Evolutionary conservation across 2,888 invertebrate species (phyloP).

Genomic region (Zygothrica quintamaculata): DNA sequence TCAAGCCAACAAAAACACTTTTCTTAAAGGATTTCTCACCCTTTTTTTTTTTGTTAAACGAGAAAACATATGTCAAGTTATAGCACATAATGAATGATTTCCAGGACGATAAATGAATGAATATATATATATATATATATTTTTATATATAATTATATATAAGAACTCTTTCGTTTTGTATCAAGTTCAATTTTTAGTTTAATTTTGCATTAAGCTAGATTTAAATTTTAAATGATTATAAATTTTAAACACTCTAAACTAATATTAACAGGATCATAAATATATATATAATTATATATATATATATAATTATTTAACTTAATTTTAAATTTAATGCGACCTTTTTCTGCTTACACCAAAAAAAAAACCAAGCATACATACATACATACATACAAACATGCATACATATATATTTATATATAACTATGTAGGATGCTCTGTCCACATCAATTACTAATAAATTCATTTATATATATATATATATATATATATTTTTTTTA

Average conservation of each 20-base stretch:
- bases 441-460: constrained; percentile 41
- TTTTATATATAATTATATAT: constrained; percentile 8
- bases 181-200: constrained; percentile 27
- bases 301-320: constrained; percentile 41
- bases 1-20: too few species aligned
- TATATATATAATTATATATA: constrained; percentile 50
- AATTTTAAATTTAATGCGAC: constrained; percentile 14
- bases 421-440: constrained; percentile 5
- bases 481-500: constrained; percentile 7
- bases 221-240: constrained; percentile 37
- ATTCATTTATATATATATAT: constrained; percentile 17
- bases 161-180: not conserved
- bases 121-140: constrained; percentile 14
- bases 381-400: constrained; percentile 21
- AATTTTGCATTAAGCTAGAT: constrained; percentile 2
- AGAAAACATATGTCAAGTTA: too few species aligned
- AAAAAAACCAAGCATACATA: constrained; percentile 7
- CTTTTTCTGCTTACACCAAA: constrained; percentile 12
- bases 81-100: too few species aligned
- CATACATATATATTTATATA: constrained; percentile 27
- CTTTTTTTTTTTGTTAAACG: too few species aligned
- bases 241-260: constrained; percentile 53
- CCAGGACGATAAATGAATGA: too few species aligned
- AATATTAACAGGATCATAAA: constrained; percentile 49
- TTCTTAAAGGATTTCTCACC: too few species aligned